Base-by-base conservation (phyloP, 2,113 vertebrate genomes). In the Eublepharis macularius region DNA sequence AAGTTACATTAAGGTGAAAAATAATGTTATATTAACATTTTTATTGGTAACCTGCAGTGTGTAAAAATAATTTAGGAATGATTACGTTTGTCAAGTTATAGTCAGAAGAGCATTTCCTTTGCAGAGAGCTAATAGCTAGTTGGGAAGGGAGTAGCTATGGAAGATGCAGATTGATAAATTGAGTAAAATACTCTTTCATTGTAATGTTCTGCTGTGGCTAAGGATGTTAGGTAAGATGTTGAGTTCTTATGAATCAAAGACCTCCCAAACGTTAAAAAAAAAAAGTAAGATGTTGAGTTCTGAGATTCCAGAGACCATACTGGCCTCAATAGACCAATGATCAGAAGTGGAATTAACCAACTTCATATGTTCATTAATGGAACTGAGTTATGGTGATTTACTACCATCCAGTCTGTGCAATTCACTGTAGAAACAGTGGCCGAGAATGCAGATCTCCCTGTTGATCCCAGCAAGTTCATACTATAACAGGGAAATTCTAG, bases 1-100 rank as follows among this genome's bases (percentile, higher is more conserved):
- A 90, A 89, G 89, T 91, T 87, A 85, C 74, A 92, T 93, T 93
- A 93, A 89, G 90, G 93, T 90, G 77, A 92, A 92, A 95, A 93
- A 76, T 49, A 82, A 39, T 57, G 68, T 41, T 26, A 57, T 73
- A 75, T 41, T 69, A 69, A 34, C 32, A 60, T 32, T 84, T 77
- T 78, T 70, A 79, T 79, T 24, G 51, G 57, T 34, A 66, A 65
- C 19, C 73, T 39, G n/a, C 72, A 83, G 32, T 39, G 21, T 12
- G n/a, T 76, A 49, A 65, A 83, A 81, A 73, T 57, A 72, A 41
- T 24, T 45, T 34, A 13, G 41, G 29, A 45, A 76, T 47, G 6
- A 76, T 75, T 74, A 36, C 54, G 45, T 65, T 65, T 65, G 41
- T 83, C 75, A 76, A 65, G 43, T 45, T 68, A 26, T 4, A 19